Conservation (phyloP, 2,797 vertebrate genomes). For the Rhinoraja longicauda region DNA sequence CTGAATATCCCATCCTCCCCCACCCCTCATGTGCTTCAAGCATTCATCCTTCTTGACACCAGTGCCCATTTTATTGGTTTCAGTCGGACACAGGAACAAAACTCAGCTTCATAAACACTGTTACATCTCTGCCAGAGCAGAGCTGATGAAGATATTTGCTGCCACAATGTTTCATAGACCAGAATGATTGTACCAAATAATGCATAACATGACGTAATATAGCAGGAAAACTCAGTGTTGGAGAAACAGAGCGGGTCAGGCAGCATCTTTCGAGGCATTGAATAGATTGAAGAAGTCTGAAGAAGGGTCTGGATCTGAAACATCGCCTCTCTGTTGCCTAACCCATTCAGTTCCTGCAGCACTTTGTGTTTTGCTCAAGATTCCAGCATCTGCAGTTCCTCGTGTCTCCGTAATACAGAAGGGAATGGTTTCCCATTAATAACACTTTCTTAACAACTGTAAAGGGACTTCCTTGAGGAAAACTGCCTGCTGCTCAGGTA, state of each 20-base stretch:
- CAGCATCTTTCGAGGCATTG: no score
- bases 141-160: neutral
- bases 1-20: neutral
- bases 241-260: no score
- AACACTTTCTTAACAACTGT: neutral
- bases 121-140: neutral
- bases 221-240: no score
- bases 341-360: no score
- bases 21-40: neutral
- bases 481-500: constrained; percentile 10
- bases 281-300: no score
- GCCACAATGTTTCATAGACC: neutral
- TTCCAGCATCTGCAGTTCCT: no score
- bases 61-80: neutral
- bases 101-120: neutral
- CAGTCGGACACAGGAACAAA: neutral
- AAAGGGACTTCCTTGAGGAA: constrained; percentile 18
- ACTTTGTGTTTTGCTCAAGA: no score
- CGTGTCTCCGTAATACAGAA: neutral
- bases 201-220: neutral
- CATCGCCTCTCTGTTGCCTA: no score
- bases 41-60: neutral
- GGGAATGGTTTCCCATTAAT: constrained; percentile 11
- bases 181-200: neutral
- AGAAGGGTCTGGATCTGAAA: no score